phyloP scores from a whole-genome alignment of 1,140 invertebrate species.

The Sesamia nonagrioides region DNA sequence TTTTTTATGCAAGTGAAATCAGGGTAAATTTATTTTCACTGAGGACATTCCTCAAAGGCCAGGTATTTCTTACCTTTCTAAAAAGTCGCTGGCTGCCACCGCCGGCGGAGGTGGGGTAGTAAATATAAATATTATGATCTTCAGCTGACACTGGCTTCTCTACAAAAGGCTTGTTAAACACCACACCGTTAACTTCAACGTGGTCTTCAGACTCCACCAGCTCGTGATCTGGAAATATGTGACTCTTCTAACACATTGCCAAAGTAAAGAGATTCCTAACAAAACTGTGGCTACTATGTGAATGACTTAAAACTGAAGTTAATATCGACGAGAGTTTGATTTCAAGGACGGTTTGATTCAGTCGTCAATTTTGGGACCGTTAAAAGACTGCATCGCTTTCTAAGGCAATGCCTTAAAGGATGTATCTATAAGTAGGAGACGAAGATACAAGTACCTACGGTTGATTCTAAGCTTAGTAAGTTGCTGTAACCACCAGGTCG shows the following conservation, averaged over 20 bases:
- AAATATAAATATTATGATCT: constrained; percentile 99
- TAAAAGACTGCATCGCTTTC: neutral
- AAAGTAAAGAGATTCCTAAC: no score
- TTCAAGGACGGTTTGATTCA: no score
- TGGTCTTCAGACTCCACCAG: constrained; percentile 99
- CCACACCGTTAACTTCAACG: constrained; percentile 98
- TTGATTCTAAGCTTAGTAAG: no score
- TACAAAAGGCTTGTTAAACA: constrained; percentile 99
- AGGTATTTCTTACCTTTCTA: constrained; percentile 92
- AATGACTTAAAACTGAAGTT: no score
- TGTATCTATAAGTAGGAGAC: neutral
- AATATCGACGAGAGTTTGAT: no score
- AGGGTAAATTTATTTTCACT: no score
- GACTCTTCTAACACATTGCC: neutral
- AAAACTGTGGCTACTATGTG: no score
- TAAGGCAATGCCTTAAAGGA: neutral
- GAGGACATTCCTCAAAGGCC: no score
- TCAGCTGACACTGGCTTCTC: constrained; percentile 99
- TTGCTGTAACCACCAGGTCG: no score
- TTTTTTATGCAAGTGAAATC: no score
- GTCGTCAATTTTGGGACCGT: no score
- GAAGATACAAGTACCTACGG: no score
- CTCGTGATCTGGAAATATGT: constrained; percentile 92
- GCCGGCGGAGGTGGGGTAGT: constrained; percentile 99
- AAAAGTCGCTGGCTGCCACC: constrained; percentile 98